Evolutionary conservation across 2,113 vertebrate species (phyloP), one percentile per base, ranked within the genome.

Genomic region (Lepus timidus): DNA sequence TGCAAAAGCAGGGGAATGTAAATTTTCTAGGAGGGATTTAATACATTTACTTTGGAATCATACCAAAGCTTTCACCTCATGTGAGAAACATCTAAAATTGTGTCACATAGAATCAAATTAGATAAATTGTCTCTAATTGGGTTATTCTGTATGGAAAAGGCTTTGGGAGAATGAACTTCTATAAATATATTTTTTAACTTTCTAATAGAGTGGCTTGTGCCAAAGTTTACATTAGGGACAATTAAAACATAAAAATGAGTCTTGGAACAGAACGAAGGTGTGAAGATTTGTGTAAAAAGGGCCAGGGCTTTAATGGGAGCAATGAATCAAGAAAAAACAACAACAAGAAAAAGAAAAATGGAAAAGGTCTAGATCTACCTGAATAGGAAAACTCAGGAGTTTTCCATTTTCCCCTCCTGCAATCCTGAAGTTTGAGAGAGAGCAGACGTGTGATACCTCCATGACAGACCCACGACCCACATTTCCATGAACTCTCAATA

Each of bases 191-290:
- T 62, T 80, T 86, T 92, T 61, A 89, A 86, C 25, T 78, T 93
- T 83, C 10, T 83, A n/a, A 49, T 75, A 83, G 44, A 55, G 31
- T 64, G n/a, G 4, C 16, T 67, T 70, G 51, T 88, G 89, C 87
- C 85, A 97, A 90, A 68, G 90, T 96, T 95, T 88, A 90, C 78
- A 96, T 96, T 96, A 96, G 78, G 74, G 2, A 49, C 33, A 93
- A 79, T 94, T 97, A 73, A 74, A 90, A 96, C 36, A 75, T 90
- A 76, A 64, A 25, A 82, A 64, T 81, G 52, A 73, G 1, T 58
- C 25, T n/a, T 93, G 61, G 65, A 87, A 76, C 8, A 68, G n/a
- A 70, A 27, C 10, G 23, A 73, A 88, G 39, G 52, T 81, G 55
- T 90, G 58, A 90, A n/a, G 25, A 58, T 95, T 89, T 67, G 19